Base-by-base conservation (phyloP, 1,140 invertebrate species). In the Hermatobates lingyangjiaoensis region DNA sequence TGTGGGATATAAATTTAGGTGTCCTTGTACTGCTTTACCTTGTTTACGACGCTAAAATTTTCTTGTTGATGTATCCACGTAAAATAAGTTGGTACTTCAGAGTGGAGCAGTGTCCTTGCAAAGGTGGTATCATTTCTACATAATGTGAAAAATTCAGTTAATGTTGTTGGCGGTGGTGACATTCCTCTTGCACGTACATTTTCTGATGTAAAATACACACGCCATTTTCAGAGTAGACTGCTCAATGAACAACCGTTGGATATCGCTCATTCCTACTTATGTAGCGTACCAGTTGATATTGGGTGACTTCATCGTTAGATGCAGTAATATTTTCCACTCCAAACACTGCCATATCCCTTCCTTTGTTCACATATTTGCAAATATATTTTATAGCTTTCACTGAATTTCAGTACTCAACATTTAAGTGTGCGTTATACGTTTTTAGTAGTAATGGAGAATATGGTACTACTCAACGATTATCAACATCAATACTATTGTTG, bases 321-420 rank as follows among this genome's bases (percentile, higher is more conserved):
- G n/a, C n/a, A n/a, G n/a, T n/a, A n/a, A n/a, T 45, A 23, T 45
- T 45, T n/a, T 25, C 44, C 4, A 45, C 44, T 23, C 45, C 30
- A 23, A 52, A 25, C 1, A 52, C 45, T 27, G 51, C 45, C 51
- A 52, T 47, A 25, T 64, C 61, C 23, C 53, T 58, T 1, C 59
- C 61, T 59, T 63, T 63, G 44, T 61, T 63, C 0, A 65, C 55
- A 54, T 63, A 66, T 53, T 66, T 64, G 51, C 57, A 66, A 12
- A 67, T 53, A 47, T 66, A 66, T 54, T 64, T 62, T 14, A 65
- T 60, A 24, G 51, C 27, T 27, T 45, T 47, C 14, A 45, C 20
- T 15, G 18, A 47, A 47, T 39, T 18, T 23, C 45, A 48, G 30
- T 12, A 48, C 15, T 42, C 53, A 24, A 54, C 27, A 45, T 54